These are phyloP conservation scores for Vandiemenella viatica DNA, from an alignment of 2,888 invertebrate genomes.

Conservation along the genomic window DNA sequence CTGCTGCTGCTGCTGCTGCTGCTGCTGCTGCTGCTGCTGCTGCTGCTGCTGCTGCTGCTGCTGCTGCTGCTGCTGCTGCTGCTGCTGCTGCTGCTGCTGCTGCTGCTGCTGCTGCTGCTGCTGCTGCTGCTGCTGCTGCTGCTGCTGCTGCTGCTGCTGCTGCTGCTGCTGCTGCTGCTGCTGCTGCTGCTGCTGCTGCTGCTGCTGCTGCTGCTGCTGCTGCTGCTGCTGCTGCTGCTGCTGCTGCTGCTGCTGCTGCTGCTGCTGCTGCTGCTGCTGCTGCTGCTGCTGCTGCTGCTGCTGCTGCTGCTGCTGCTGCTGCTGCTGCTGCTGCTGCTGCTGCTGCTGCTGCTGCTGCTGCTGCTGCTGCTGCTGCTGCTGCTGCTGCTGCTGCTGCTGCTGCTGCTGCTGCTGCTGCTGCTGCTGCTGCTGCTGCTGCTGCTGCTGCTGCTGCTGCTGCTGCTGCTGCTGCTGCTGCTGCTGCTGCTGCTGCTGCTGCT, in stretches of 20 bases:
- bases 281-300: conserved; percentile 4
- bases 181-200: conserved; percentile 3
- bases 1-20: conserved; percentile 24
- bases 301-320: conserved; percentile 4
- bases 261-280: conserved; percentile 4
- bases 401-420: conserved; percentile 2
- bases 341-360: conserved; percentile 4
- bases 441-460: conserved; percentile 4
- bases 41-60: conserved; percentile 22
- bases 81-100: conserved; percentile 14
- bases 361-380: conserved; percentile 3
- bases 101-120: conserved; percentile 6
- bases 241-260: conserved; percentile 3
- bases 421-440: conserved; percentile 4
- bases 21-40: conserved; percentile 22
- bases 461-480: conserved; percentile 6
- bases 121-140: no score
- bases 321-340: conserved; percentile 4
- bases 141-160: conserved; percentile 4
- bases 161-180: conserved; percentile 4
- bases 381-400: conserved; percentile 4
- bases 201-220: conserved; percentile 4
- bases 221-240: conserved; percentile 4
- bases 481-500: conserved; percentile 5
- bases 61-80: conserved; percentile 13